A percentile compares a stretch with the other conserved stretches of the same genome.
These are phyloP conservation scores for Toxotes chatareus DNA, from an alignment of 2,113 vertebrate genomes.

Conservation along the genomic window DNA sequence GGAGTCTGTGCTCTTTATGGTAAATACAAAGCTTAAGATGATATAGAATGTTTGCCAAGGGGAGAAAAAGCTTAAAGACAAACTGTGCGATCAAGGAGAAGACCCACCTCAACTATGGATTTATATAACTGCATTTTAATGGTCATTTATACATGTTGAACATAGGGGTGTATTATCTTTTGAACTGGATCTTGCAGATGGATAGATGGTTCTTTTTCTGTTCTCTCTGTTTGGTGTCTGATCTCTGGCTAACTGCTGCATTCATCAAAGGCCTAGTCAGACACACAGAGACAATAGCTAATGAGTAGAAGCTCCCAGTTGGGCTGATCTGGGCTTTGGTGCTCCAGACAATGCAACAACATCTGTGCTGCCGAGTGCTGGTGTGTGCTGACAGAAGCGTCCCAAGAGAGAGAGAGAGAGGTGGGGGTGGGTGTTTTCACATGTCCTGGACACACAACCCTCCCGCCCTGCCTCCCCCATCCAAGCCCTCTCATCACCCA, in stretches of 20 bases:
- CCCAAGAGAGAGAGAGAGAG: slow-evolving; percentile 64
- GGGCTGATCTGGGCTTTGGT: slow-evolving; percentile 75
- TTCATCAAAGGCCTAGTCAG: slow-evolving; percentile 80
- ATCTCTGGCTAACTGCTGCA: slow-evolving; percentile 76
- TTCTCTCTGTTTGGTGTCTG: slow-evolving; percentile 68
- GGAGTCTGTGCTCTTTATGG: slow-evolving; percentile 53
- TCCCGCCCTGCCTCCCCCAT: slow-evolving; percentile 40
- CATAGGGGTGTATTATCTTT: slow-evolving; percentile 36
- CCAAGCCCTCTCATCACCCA: slow-evolving; percentile 70
- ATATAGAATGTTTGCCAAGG: slow-evolving; percentile 40
- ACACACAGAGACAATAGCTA: slow-evolving; percentile 79
- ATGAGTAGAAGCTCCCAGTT: slow-evolving; percentile 80
- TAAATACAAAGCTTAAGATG: slow-evolving; percentile 63
- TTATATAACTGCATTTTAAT: background rate
- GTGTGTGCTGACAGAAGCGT: slow-evolving; percentile 77
- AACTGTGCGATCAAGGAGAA: background rate
- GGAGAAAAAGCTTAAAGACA: slow-evolving; percentile 27
- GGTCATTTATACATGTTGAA: slow-evolving; percentile 44
- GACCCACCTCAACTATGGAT: background rate
- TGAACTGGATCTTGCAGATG: slow-evolving; percentile 38
- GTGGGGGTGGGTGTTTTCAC: slow-evolving; percentile 60
- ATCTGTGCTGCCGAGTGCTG: slow-evolving; percentile 81
- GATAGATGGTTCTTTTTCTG: slow-evolving; percentile 61
- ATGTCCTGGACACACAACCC: slow-evolving; percentile 77
- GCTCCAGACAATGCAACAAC: slow-evolving; percentile 83